Evolutionary conservation across 2,797 vertebrate species (phyloP), one percentile per base, ranked within the genome.

Genomic region (Myripristis murdjan): DNA sequence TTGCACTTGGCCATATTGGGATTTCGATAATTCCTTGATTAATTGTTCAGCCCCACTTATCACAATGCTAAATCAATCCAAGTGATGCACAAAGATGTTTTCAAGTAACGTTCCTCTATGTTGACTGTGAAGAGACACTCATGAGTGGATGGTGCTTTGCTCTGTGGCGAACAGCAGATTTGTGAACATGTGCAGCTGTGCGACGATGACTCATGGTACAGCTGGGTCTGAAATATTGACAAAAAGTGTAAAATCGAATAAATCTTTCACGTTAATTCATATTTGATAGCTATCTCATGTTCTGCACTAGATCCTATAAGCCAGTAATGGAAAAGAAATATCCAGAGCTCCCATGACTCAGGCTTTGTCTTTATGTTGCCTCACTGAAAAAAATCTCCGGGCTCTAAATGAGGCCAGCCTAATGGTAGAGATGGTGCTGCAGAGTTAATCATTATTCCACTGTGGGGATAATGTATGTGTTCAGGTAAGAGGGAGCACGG

Each of bases 371-470:
- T 20, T 18, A 26, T 22, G 53, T 46, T 23, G 31, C 22, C 46
- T 16, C 44, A 37, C 56, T 73, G 24, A 55, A 28, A 58, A 31
- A 15, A 55, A 43, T 10, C 24, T 3, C n/a, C n/a, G n/a, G 26
- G 2, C 39, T 23, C n/a, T 48, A 14, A 41, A 39, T 31, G 60
- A 39, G 22, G 15, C 64, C 55, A 18, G 23, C 5, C 2, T 59
- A 6, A 26, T n/a, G 52, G 35, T 1, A 62, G 15, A 41, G 57
- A 9, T 52, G 22, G 3, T 28, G 52, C 43, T 33, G 52, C 28
- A 24, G 43, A 48, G 74, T 77, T 73, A 87, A 79, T 88, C 33
- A 75, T 75, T 75, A 56, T 44, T 47, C 18, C 48, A 37, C 35
- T 20, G 20, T 23, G 55, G 39, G 22, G 14, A 31, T 37, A 56